A percentile compares a stretch with the other conserved stretches of the same genome.
phyloP scores from a whole-genome alignment of 2,113 vertebrate species.

The Chaenocephalus aceratus region DNA sequence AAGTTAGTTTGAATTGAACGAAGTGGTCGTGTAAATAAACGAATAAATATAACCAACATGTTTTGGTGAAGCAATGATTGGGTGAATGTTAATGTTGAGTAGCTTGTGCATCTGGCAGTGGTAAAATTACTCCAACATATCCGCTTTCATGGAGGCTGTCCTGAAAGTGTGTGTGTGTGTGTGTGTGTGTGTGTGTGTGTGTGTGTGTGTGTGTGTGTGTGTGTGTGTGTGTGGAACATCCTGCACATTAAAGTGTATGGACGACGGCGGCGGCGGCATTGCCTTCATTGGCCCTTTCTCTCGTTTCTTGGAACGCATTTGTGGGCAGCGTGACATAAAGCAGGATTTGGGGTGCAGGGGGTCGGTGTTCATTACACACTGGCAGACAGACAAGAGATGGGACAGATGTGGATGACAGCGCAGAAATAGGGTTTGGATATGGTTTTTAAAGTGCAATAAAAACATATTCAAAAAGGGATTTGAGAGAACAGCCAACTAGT shows the following conservation, averaged over 20 bases:
- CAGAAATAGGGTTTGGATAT: constrained; percentile 37
- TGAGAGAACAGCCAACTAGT: constrained; percentile 14
- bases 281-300: constrained; percentile 26
- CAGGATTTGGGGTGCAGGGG: constrained; percentile 51
- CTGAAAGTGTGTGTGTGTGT: not conserved
- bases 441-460: constrained; percentile 54
- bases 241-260: constrained; percentile 71
- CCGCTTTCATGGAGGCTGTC: too few species aligned
- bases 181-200: too few species aligned
- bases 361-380: constrained; percentile 58
- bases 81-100: too few species aligned
- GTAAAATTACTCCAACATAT: too few species aligned
- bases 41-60: too few species aligned
- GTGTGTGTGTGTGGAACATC: constrained; percentile 1
- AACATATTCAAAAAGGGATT: constrained; percentile 44
- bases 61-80: too few species aligned
- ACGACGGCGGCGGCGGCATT: constrained; percentile 35
- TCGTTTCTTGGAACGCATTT: constrained; percentile 57
- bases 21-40: not conserved
- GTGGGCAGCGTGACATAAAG: constrained; percentile 68
- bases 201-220: too few species aligned
- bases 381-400: constrained; percentile 58
- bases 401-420: constrained; percentile 63
- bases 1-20: not conserved
- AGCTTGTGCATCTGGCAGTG: too few species aligned